phyloP scores from a whole-genome alignment of 2,888 invertebrate species.

The Lissocephala sabroskyi region DNA sequence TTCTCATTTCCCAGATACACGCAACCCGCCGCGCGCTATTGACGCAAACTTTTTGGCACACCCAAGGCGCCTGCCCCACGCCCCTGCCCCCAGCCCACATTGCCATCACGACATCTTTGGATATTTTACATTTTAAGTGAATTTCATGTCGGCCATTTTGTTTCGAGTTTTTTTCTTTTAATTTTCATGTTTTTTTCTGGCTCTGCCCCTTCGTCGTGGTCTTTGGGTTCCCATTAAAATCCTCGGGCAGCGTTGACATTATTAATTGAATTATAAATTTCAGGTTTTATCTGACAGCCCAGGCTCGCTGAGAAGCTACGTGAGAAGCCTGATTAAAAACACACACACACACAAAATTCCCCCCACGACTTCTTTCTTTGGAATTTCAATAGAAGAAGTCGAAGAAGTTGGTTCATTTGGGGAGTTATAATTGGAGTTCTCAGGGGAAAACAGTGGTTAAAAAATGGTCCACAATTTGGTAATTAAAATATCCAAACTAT shows the following conservation, averaged over 20 bases:
- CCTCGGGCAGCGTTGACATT: conserved; percentile 46
- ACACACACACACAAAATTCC: no score
- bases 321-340: conserved; percentile 59
- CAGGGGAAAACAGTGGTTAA: no score
- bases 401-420: conserved; percentile 2
- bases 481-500: no score
- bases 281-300: conserved; percentile 57
- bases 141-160: conserved; percentile 13
- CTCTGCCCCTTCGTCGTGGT: no score
- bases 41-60: conserved; percentile 1
- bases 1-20: not conserved
- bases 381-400: conserved; percentile 15
- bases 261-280: conserved; percentile 72
- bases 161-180: conserved; percentile 3
- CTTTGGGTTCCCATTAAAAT: conserved; percentile 16
- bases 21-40: conserved; percentile 7
- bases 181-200: not conserved
- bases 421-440: conserved; percentile 14
- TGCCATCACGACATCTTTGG: not conserved
- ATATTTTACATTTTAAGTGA: conserved; percentile 19
- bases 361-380: conserved; percentile 6
- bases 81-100: no score
- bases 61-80: no score
- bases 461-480: no score
- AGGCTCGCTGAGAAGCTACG: no score